Evolutionary conservation across 2,888 invertebrate genomes (phyloP).

Genomic region (Stenotaenia linearis): DNA sequence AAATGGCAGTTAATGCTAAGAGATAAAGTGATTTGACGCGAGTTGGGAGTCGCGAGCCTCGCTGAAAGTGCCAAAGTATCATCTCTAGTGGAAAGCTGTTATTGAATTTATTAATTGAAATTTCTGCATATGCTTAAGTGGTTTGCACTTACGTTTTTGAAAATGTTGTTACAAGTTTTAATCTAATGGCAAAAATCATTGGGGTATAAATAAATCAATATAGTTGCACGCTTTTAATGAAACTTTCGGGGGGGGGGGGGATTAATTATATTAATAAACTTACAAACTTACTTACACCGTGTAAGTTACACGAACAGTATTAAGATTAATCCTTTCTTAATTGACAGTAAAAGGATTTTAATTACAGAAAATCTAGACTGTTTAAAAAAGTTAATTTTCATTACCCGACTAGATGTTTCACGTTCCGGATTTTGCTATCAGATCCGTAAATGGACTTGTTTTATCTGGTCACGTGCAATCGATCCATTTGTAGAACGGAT

Average conservation of each 20-base stretch:
- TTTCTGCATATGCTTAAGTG: neutral
- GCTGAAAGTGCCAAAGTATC: neutral
- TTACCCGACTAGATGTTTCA: too few relatives aligned
- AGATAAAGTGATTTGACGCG: neutral
- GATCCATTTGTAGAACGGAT: neutral
- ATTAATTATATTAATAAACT: too few relatives aligned
- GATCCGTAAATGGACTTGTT: neutral
- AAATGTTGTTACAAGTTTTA: neutral
- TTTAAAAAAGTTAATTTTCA: too few relatives aligned
- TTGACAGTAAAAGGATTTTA: neutral
- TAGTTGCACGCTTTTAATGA: neutral
- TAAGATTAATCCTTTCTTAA: neutral
- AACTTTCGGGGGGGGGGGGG: too few relatives aligned
- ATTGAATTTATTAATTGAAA: neutral
- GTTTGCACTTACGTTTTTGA: neutral
- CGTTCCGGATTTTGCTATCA: neutral
- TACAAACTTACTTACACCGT: too few relatives aligned
- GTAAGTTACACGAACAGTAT: too few relatives aligned
- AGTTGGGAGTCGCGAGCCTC: neutral
- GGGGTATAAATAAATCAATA: neutral
- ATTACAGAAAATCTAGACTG: neutral
- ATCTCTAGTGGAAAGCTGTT: neutral
- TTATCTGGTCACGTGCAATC: neutral
- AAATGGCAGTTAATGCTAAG: neutral
- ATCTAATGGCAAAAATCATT: neutral